Base-by-base conservation (phyloP, 1,140 invertebrate species). In the Diorhabda sublineata region DNA sequence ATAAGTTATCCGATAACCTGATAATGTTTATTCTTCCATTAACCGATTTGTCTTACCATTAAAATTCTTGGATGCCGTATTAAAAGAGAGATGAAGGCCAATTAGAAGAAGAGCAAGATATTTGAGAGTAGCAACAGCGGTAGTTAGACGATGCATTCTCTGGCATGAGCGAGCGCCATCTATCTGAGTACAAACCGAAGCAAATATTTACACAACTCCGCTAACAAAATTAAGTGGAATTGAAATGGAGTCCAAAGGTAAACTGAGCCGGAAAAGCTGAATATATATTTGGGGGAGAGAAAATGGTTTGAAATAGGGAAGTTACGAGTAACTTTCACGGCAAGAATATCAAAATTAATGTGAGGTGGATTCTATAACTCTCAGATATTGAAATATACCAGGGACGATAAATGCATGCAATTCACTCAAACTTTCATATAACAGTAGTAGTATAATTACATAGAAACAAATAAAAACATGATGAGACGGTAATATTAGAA, bases 211-310 rank as follows among this genome's bases (percentile, higher is more conserved):
- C 76, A 73, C 75, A 75, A 75, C 76, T 78, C 76, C 78, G 78
- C 76, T 79, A 78, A 81, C 78, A 81, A 81, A 81, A 81, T 81
- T 81, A 81, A 81, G 80, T 81, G 80, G 80, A 79, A 81, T 81
- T 80, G 79, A 80, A 80, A 80, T 80, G 79, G 80, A 81, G 73
- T 78, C 80, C 78, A 74, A 78, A 79, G 79, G 79, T 80, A 80
- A 78, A 79, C 77, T 73, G 67, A 70, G 65, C 72, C 63, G n/a
- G 66, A 67, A 67, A 45, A 67, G 65, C 65, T 67, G 65, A 67
- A 60, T 67, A 60, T 64, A 64, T 64, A 64, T 52, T 43, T 11
- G 65, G 65, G 65, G 64, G 65, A 67, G 26, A 60, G 64, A 45
- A 43, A 26, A 5, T 7, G 58, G 58, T 45, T 9, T 42, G 61